Evolutionary conservation across 2,888 invertebrate species (phyloP), one percentile per base, ranked within the genome.

Genomic region (Drosophila ochracea): DNA sequence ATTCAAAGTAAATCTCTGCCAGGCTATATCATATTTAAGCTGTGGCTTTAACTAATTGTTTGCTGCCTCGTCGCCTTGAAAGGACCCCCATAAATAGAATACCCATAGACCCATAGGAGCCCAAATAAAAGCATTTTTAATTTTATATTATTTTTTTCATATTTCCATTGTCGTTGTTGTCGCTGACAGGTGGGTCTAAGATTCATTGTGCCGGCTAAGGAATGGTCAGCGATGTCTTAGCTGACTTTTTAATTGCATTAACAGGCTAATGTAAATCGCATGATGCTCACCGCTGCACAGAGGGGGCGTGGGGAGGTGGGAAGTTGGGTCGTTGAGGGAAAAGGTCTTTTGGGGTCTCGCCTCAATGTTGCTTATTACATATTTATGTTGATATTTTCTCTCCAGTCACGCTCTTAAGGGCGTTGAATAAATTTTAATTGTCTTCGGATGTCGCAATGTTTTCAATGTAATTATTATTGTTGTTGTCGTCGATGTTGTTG

Each of bases 161-260:
- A 63, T 58, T 82, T 68, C 58, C 66, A 47, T 65, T 68, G 68
- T 67, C 68, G 54, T 16, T 25, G 6, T 11, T 16, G 35, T 35
- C 25, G 33, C 64, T 69, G 81, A 69, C 73, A 79, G 73, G 76
- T 68, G 53, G 63, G 71, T 25, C 70, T 55, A 77, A 83, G 90
- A 88, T 84, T 75, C 82, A 82, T 78, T 68, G 69, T 68, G 61
- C 53, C 66, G 55, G 47, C 58, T 43, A 39, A 59, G 28, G 57
- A 35, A 63, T 47, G 25, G 25, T 25, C 47, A 16, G 25, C 70
- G 59, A 54, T 47, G 77, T 58, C 72, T 74, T 71, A 74, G 85
- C 83, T 80, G 84, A 89, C 90, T 84, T 85, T 85, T 88, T 85
- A 85, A 85, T 85, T 90, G 90, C 74, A 90, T 85, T 88, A 90